phyloP scores from a whole-genome alignment of 1,140 invertebrate genomes.

The Heliconius melpomene region DNA sequence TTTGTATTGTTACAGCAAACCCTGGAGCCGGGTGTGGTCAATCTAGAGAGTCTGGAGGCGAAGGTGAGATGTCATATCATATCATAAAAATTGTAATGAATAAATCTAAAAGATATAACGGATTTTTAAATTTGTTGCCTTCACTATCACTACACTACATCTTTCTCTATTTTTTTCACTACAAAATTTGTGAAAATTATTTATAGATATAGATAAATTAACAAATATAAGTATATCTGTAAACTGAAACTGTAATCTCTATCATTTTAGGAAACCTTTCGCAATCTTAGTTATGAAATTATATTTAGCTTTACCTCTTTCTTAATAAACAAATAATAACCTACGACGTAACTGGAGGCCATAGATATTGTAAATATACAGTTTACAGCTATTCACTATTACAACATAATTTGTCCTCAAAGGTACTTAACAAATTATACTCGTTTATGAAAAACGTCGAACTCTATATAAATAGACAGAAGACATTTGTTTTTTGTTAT shows the following conservation, averaged over 20 bases:
- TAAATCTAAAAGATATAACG: neutral
- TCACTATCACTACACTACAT: no score
- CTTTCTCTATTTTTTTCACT: no score
- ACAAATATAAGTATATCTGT: neutral
- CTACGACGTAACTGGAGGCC: neutral
- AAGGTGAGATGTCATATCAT: constrained; percentile 82
- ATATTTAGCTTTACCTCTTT: neutral
- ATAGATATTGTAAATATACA: neutral
- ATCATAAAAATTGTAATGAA: neutral
- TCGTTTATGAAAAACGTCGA: no score
- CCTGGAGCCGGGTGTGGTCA: constrained; percentile 70
- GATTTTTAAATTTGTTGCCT: no score
- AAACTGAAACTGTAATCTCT: neutral
- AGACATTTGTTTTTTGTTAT: no score
- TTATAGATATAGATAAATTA: no score
- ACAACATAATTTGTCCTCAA: neutral
- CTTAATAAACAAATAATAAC: neutral
- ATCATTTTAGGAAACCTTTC: neutral
- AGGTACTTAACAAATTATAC: neutral
- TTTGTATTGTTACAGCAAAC: constrained; percentile 73
- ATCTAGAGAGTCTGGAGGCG: constrained; percentile 88
- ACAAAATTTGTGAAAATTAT: no score
- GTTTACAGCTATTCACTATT: neutral
- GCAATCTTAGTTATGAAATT: neutral
- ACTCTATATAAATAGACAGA: no score